Evolutionary conservation across 2,797 vertebrate species (phyloP), one percentile per base, ranked within the genome.

Genomic region (Sebastes minor): DNA sequence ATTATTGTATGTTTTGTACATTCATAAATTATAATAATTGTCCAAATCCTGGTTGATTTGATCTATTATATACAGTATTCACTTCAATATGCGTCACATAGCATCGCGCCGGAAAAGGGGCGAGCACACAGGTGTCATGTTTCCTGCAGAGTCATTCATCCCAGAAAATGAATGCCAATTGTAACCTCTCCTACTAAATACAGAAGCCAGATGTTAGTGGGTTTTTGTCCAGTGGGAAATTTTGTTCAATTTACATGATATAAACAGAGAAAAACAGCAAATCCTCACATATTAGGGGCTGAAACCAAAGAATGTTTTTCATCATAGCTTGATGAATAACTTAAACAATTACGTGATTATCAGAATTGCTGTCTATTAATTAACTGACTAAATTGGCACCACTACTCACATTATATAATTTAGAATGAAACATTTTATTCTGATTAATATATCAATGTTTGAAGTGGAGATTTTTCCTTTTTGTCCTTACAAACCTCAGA

Each of bases 391-490:
- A 52, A 52, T 3, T 35, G 56, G 42, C 14, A 28, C 6, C 7
- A 16, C 6, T 22, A 33, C 6, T 61, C 33, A 60, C 22, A 42
- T 23, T 18, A 16, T 6, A 61, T 5, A 12, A 56, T 33, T 23
- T 1, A 49, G 2, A 55, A 23, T 61, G 28, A 53, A 49, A 7
- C 1, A 2, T 28, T 46, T 4, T 4, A 3, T 49, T 66, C 8
- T 35, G 13, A 63, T 49, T 14, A n/a, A 46, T 52, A 20, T 22
- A 71, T n/a, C 49, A 22, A 81, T 20, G 33, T 60, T 18, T 56
- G 16, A 75, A 49, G 28, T 4, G 12, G 25, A 78, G 27, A 66
- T 80, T 83, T 83, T 77, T 78, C 16, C 25, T 70, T 82, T 69
- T 68, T 12, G 10, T 56, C 63, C 53, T 69, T 74, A 79, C 56